Conservation (phyloP, 1,140 invertebrate genomes). For the Acromyrmex charruanus region DNA sequence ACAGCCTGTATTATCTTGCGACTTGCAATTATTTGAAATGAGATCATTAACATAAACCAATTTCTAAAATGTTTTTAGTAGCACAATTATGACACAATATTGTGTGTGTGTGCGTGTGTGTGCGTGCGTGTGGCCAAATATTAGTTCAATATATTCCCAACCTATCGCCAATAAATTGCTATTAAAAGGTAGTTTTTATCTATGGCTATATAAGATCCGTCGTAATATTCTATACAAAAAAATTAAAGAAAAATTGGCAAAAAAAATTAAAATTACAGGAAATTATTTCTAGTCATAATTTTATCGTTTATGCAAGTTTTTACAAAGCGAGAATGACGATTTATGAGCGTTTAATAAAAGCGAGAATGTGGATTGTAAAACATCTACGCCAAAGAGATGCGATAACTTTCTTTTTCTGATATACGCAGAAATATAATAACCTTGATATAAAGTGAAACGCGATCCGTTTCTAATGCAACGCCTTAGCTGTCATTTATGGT, state of each 20-base stretch:
- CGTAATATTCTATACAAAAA: neutral
- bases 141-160: too few species aligned
- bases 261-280: neutral
- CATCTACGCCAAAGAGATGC: neutral
- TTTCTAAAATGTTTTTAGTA: too few species aligned
- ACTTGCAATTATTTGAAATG: too few species aligned
- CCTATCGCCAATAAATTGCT: too few species aligned
- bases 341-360: neutral
- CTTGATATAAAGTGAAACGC: conserved; percentile 61
- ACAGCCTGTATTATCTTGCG: too few species aligned
- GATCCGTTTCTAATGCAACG: conserved; percentile 40
- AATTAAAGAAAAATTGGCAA: neutral
- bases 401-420: conserved; percentile 56
- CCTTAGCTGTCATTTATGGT: conserved; percentile 21
- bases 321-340: neutral
- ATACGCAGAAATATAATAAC: conserved; percentile 32
- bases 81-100: too few species aligned
- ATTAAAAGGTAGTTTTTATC: too few species aligned
- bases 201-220: too few species aligned
- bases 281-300: neutral
- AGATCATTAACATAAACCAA: too few species aligned
- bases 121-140: too few species aligned
- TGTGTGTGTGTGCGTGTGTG: too few species aligned
- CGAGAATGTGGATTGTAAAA: neutral
- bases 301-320: neutral